A percentile compares a stretch with the other conserved stretches of the same genome.
Conservation (phyloP, 2,113 vertebrate genomes). For the Lota lota region DNA sequence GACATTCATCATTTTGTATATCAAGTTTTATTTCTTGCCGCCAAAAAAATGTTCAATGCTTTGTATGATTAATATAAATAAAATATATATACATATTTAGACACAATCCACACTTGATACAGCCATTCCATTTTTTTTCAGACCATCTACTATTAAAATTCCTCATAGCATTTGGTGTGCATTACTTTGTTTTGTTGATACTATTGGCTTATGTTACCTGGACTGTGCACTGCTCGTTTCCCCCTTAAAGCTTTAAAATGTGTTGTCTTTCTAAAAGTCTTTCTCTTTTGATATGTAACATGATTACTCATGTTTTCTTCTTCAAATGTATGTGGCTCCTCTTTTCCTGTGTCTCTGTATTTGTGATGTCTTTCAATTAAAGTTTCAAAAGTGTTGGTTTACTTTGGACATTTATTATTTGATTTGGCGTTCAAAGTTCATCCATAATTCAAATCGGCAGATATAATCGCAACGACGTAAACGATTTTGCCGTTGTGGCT, state of each 20-base stretch:
- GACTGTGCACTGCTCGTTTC: not conserved
- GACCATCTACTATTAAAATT: constrained; percentile 18
- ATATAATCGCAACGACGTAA: no score
- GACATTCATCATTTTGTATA: constrained; percentile 18
- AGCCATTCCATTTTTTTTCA: not conserved
- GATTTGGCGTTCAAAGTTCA: not conserved
- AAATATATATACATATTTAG: no score
- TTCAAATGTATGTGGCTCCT: constrained; percentile 43
- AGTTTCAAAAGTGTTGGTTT: constrained; percentile 16
- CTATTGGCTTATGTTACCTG: constrained; percentile 33
- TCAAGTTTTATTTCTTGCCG: constrained; percentile 8
- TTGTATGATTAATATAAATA: no score
- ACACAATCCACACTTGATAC: no score
- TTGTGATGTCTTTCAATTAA: constrained; percentile 75
- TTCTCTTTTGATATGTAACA: constrained; percentile 37
- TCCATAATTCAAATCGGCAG: no score
- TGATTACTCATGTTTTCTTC: constrained; percentile 36
- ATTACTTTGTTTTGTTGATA: constrained; percentile 33
- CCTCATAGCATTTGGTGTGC: constrained; percentile 12
- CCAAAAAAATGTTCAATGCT: no score
- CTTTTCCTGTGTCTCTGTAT: constrained; percentile 54
- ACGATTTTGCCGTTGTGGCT: not conserved
- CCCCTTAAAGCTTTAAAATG: constrained; percentile 15
- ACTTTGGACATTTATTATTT: not conserved
- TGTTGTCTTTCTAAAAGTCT: constrained; percentile 22